phyloP scores from a whole-genome alignment of 2,797 vertebrate species.

The Distichodus sexfasciatus region DNA sequence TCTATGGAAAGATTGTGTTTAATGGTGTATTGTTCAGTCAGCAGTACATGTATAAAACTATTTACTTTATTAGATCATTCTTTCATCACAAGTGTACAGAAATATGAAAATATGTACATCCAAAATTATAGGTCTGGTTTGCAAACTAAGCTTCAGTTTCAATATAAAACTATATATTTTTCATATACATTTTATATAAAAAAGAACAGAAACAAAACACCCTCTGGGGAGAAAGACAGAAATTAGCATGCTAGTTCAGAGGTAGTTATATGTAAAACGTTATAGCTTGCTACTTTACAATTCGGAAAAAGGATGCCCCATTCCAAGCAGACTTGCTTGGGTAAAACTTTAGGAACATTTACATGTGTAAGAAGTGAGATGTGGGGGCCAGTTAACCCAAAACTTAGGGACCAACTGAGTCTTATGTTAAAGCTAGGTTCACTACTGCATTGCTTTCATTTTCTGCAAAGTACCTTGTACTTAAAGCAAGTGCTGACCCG shows the following conservation, averaged over 20 bases:
- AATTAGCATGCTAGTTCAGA: conserved; percentile 81
- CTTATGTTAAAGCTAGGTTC: too few species aligned
- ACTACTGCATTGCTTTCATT: too few species aligned
- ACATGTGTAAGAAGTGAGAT: conserved; percentile 52
- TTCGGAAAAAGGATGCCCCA: conserved; percentile 24
- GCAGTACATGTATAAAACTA: conserved; percentile 59
- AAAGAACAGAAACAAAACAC: conserved; percentile 69
- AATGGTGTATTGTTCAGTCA: neutral
- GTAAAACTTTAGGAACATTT: conserved; percentile 52
- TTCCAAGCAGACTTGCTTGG: conserved; percentile 7
- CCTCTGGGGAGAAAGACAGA: conserved; percentile 61
- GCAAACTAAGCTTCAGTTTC: conserved; percentile 75
- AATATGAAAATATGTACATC: conserved; percentile 78
- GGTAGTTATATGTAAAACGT: conserved; percentile 82
- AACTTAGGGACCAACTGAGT: too few species aligned
- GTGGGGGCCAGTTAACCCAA: neutral
- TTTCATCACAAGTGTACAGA: conserved; percentile 70
- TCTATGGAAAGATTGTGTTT: too few species aligned
- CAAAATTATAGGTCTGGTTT: conserved; percentile 70
- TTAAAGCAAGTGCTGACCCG: too few species aligned
- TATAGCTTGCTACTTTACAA: conserved; percentile 68
- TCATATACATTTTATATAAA: conserved; percentile 74
- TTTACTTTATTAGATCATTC: conserved; percentile 76
- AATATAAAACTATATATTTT: conserved; percentile 60
- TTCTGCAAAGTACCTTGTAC: too few species aligned